Percentiles rank a stretch among this genome's conserved stretches.
Conservation (phyloP, 2,888 invertebrate species). For the Reticulitermes lucifugus region DNA sequence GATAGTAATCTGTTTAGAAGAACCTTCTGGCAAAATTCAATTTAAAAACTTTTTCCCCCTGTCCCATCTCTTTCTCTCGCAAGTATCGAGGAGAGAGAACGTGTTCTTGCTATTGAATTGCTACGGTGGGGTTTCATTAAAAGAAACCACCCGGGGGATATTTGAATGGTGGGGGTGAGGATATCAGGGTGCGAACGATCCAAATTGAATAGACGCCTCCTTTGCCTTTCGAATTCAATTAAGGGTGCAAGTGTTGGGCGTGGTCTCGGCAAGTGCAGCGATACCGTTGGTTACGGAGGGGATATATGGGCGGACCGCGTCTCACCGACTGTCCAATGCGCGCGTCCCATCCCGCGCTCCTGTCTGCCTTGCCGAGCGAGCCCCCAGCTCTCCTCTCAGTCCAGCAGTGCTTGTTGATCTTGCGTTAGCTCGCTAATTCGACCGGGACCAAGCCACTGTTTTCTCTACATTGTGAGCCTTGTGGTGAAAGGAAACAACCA, state of each 20-base stretch:
- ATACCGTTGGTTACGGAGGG: constrained; percentile 37
- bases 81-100: constrained; percentile 23
- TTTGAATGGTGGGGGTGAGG: constrained; percentile 11
- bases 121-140: constrained; percentile 44
- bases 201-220: constrained; percentile 46
- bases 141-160: constrained; percentile 35
- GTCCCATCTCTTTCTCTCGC: constrained; percentile 61
- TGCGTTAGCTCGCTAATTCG: constrained; percentile 61
- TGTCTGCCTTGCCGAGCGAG: constrained; percentile 53
- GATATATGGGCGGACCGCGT: background rate
- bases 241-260: constrained; percentile 21
- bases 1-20: constrained; percentile 58
- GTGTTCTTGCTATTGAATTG: constrained; percentile 20
- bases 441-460: constrained; percentile 61
- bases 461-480: constrained; percentile 57
- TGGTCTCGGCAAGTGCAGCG: constrained; percentile 25
- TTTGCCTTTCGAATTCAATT: constrained; percentile 3
- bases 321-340: constrained; percentile 42
- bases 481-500: constrained; percentile 65
- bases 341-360: constrained; percentile 55
- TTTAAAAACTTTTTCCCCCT: constrained; percentile 57
- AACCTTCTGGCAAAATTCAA: constrained; percentile 56
- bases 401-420: constrained; percentile 62
- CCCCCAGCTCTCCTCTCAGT: constrained; percentile 62
- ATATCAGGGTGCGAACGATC: background rate